These are phyloP conservation scores for Aphaenogaster ashmeadi DNA, from an alignment of 1,140 invertebrate species.

Conservation along the genomic window DNA sequence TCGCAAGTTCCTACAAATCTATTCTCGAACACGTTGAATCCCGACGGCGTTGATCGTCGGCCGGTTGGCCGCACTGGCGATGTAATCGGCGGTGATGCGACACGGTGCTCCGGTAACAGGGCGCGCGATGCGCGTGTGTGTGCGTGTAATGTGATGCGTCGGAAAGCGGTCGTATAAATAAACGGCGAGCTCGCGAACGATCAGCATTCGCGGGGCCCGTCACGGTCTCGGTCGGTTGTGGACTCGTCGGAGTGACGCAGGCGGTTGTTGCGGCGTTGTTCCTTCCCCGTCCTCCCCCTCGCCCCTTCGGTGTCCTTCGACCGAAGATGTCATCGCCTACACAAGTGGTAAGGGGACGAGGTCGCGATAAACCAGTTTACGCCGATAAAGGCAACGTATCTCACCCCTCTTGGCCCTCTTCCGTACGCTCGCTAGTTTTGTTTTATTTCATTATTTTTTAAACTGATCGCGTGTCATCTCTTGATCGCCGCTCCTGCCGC, in stretches of 20 bases:
- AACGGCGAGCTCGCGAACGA: slow-evolving; percentile 22
- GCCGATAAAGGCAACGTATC: background rate
- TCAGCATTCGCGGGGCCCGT: slow-evolving; percentile 25
- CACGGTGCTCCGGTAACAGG: background rate
- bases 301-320: slow-evolving; percentile 8
- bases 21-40: background rate
- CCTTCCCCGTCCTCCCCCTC: background rate
- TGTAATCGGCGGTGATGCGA: background rate
- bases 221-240: background rate
- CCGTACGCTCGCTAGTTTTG: background rate
- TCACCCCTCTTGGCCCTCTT: slow-evolving; percentile 3
- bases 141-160: background rate
- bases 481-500: background rate
- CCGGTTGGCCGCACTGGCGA: slow-evolving; percentile 17
- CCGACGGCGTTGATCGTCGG: background rate
- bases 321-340: slow-evolving; percentile 78
- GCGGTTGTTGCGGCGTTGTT: background rate
- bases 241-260: background rate
- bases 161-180: slow-evolving; percentile 54
- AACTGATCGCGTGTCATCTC: background rate
- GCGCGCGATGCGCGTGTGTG: background rate
- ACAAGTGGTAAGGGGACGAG: slow-evolving; percentile 75
- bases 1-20: too few relatives aligned
- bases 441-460: background rate
- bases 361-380: slow-evolving; percentile 23